These are phyloP conservation scores for Camponotus pennsylvanicus DNA, from an alignment of 1,140 invertebrate genomes.

Conservation along the genomic window DNA sequence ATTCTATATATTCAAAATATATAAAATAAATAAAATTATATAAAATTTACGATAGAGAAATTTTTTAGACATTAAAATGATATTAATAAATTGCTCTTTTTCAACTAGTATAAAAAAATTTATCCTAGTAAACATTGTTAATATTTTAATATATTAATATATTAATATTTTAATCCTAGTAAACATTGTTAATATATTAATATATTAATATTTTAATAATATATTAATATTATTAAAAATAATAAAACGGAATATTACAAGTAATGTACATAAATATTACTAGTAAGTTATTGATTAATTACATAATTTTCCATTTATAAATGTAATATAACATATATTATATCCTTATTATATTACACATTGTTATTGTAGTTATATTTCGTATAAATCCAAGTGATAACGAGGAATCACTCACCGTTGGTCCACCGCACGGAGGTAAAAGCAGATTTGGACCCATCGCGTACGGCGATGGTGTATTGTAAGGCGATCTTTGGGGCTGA, in stretches of 20 bases:
- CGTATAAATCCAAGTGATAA: neutral
- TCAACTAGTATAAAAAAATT: neutral
- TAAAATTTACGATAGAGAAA: neutral
- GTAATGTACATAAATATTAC: too few species aligned
- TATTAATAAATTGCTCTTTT: neutral
- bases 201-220: neutral
- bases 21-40: neutral
- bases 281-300: too few species aligned
- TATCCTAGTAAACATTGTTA: too few species aligned
- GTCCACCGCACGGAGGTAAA: slow-evolving; percentile 77
- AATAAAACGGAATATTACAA: neutral
- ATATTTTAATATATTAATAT: too few species aligned
- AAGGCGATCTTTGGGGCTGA: slow-evolving; percentile 81
- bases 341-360: too few species aligned
- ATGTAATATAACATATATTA: too few species aligned
- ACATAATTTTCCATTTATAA: too few species aligned
- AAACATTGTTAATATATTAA: too few species aligned
- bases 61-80: neutral
- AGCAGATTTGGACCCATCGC: slow-evolving; percentile 76
- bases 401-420: slow-evolving; percentile 73
- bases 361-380: too few species aligned
- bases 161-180: too few species aligned
- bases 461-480: slow-evolving; percentile 81
- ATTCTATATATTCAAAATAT: slow-evolving; percentile 73
- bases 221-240: neutral